phyloP scores from a whole-genome alignment of 2,888 invertebrate genomes.

The Apotomis turbidana region DNA sequence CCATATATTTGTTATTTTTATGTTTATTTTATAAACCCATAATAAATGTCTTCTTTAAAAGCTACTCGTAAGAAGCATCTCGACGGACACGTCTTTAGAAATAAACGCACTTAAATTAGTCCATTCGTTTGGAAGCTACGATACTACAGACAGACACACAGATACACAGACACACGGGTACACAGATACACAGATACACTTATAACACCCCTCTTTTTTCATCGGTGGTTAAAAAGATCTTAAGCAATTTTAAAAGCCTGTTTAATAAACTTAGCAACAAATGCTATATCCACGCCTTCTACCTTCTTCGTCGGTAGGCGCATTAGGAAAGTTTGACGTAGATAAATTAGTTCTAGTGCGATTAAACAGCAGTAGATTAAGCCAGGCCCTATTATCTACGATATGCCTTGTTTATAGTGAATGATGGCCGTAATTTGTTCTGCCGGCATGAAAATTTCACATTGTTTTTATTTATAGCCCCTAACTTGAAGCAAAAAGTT shows the following conservation, averaged over 20 bases:
- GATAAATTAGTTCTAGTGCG: constrained; percentile 17
- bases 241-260: background rate
- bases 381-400: background rate
- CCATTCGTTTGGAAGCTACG: too few relatives aligned
- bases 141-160: too few relatives aligned
- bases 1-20: too few relatives aligned
- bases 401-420: constrained; percentile 14
- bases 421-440: background rate
- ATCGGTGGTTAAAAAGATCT: too few relatives aligned
- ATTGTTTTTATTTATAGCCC: background rate
- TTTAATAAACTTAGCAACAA: constrained; percentile 3
- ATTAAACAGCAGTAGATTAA: background rate
- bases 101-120: too few relatives aligned
- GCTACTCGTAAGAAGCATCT: too few relatives aligned
- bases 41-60: too few relatives aligned
- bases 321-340: constrained; percentile 19
- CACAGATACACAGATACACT: too few relatives aligned
- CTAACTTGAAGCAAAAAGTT: background rate
- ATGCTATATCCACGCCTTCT: constrained; percentile 7
- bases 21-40: too few relatives aligned
- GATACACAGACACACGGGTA: too few relatives aligned
- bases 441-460: background rate
- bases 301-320: constrained; percentile 4
- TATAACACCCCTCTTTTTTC: too few relatives aligned
- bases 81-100: too few relatives aligned